These are phyloP conservation scores for Stigmatopora argus DNA, from an alignment of 2,113 vertebrate genomes.

Conservation along the genomic window DNA sequence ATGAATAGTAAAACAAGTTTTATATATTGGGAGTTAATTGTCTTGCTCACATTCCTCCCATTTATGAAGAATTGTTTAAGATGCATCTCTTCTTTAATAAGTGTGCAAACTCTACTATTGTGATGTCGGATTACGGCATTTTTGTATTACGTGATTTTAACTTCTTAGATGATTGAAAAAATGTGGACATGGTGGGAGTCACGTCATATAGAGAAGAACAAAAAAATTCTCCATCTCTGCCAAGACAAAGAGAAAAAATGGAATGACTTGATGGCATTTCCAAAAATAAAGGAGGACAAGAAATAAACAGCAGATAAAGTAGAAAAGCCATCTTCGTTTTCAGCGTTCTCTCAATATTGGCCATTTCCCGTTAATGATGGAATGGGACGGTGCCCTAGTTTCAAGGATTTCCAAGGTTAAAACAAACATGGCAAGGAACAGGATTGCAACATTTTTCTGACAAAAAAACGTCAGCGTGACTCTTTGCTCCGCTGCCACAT, in stretches of 20 bases:
- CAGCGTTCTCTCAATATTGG: not conserved
- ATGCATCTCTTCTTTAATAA: too few species aligned
- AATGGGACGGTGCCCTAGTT: not conserved
- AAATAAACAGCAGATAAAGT: not conserved
- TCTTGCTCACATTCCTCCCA: too few species aligned
- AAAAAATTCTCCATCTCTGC: not conserved
- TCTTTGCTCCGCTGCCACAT: not conserved
- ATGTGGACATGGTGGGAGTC: not conserved
- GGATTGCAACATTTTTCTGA: not conserved
- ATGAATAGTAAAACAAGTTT: too few species aligned
- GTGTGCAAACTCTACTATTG: too few species aligned
- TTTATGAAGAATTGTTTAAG: too few species aligned
- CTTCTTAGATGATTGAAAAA: not conserved
- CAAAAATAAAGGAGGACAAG: not conserved
- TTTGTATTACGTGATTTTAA: not conserved
- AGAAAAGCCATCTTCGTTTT: not conserved
- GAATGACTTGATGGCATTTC: not conserved
- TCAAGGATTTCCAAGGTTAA: not conserved
- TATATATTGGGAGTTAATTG: too few species aligned
- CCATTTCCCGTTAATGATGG: not conserved
- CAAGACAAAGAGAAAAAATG: not conserved
- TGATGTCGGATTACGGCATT: not conserved
- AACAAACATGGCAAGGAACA: not conserved
- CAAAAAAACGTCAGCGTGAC: not conserved
- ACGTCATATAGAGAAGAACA: too few species aligned